These are phyloP conservation scores for Pseudochirops cupreus DNA, from an alignment of 2,797 vertebrate genomes.

Conservation along the genomic window DNA sequence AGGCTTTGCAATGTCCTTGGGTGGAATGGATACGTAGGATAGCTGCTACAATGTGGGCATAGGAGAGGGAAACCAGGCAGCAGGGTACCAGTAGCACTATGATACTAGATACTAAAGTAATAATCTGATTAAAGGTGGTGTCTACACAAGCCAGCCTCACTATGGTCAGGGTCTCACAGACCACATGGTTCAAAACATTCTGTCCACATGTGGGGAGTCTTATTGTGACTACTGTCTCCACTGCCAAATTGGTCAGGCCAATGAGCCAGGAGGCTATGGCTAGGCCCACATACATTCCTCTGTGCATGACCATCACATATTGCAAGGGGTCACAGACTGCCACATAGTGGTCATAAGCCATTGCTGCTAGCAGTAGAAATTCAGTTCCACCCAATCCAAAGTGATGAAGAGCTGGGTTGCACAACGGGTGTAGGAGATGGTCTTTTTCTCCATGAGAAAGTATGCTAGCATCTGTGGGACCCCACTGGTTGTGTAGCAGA, in stretches of 20 bases:
- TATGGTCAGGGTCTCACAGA: conserved; percentile 54
- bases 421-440: conserved; percentile 31
- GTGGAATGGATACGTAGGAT: conserved; percentile 34
- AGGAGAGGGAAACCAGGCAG: conserved; percentile 66
- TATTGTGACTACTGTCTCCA: background rate
- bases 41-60: conserved; percentile 28
- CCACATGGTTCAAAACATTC: background rate
- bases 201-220: background rate
- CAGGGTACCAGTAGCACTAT: background rate
- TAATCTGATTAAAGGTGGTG: conserved; percentile 42
- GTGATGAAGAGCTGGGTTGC: conserved; percentile 12
- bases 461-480: conserved; percentile 39
- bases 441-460: conserved; percentile 3
- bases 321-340: background rate
- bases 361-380: conserved; percentile 1
- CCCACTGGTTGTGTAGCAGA: conserved; percentile 24
- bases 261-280: background rate
- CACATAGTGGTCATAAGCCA: conserved; percentile 18
- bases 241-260: background rate
- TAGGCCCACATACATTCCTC: conserved; percentile 12
- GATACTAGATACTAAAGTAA: background rate
- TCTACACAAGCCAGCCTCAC: conserved; percentile 57
- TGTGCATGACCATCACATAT: background rate
- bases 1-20: conserved; percentile 41
- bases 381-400: background rate